A percentile compares a stretch with the other conserved stretches of the same genome.
These are phyloP conservation scores for Drosophila nigricruria DNA, from an alignment of 2,888 invertebrate genomes.

Conservation along the genomic window DNA sequence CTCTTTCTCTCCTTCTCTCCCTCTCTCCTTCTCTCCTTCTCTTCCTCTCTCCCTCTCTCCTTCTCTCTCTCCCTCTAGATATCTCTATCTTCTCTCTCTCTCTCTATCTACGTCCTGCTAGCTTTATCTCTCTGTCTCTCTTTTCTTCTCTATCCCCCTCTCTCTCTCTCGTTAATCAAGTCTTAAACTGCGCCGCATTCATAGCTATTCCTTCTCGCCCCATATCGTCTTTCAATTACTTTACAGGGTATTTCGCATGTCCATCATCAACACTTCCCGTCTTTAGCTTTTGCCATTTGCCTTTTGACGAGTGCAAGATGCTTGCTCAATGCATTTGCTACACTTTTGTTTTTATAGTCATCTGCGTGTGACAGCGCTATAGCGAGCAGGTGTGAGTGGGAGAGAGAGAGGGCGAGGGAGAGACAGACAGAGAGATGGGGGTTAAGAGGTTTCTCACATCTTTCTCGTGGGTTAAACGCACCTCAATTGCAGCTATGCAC, in stretches of 20 bases:
- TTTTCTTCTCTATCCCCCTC: background rate
- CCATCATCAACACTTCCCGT: background rate
- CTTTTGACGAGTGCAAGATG: constrained; percentile 25
- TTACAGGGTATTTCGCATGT: constrained; percentile 1
- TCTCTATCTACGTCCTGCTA: too few relatives aligned
- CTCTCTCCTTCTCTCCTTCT: background rate
- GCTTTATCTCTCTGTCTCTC: background rate
- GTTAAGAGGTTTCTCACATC: constrained; percentile 3
- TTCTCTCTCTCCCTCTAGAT: background rate
- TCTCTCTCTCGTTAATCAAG: too few relatives aligned
- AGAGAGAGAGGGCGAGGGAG: background rate
- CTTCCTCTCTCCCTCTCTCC: background rate
- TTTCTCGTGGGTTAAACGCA: constrained; percentile 37
- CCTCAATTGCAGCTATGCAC: constrained; percentile 23
- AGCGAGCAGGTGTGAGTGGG: background rate
- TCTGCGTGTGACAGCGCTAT: constrained; percentile 5
- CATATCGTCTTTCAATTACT: too few relatives aligned
- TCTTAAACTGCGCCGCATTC: too few relatives aligned
- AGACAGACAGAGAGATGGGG: background rate
- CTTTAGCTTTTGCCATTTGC: constrained; percentile 1
- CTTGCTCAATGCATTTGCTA: constrained; percentile 28
- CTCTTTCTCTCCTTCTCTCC: background rate
- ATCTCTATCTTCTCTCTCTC: too few relatives aligned
- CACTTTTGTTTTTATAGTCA: constrained; percentile 29
- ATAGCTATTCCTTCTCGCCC: too few relatives aligned